Evolutionary conservation across 1,140 invertebrate genomes (phyloP), one percentile per base, ranked within the genome.

Genomic region (Lysiphlebus fabarum): DNA sequence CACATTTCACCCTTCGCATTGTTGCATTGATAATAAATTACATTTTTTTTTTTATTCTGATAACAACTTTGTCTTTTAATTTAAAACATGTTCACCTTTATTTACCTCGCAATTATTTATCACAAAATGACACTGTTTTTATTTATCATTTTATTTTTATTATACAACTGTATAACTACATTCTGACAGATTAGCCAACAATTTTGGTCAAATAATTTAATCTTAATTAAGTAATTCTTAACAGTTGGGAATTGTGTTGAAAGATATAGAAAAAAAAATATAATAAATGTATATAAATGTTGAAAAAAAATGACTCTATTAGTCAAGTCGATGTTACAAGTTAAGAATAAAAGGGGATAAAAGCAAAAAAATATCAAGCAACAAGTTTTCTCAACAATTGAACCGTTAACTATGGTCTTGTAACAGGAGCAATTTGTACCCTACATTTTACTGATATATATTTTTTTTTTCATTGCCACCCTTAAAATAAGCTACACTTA

Each of bases 191-290:
- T 59, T 59, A 66, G 49, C 45, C 17, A 26, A 26, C 17, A 4
- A 26, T 26, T 26, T 26, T 26, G 17, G 64, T 56, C 62, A 63
- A 67, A 74, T 77, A 77, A 79, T 79, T 78, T 72, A 75, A 77
- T 75, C 72, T 72, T 80, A 80, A 80, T 78, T 79, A 76, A 71
- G 74, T 77, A 79, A 80, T 79, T 72, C 70, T 77, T 76, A 77
- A 75, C 72, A 67, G 59, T 9, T 43, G 49, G 49, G 62, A 65
- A 65, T 33, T 37, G 59, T 59, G 51, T 53, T 50, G 67, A 65
- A 73, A 70, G 70, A 70, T 66, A 69, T 69, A 66, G 14, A 33
- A 26, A 2, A 42, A 60, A 36, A 47, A 53, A 14, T 36, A 43
- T 55, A 42, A 51, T 57, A 33, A 17, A 45, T 41, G 14, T 7